These are phyloP conservation scores for Ditula angustiorana DNA, from an alignment of 2,888 invertebrate genomes.

Conservation along the genomic window DNA sequence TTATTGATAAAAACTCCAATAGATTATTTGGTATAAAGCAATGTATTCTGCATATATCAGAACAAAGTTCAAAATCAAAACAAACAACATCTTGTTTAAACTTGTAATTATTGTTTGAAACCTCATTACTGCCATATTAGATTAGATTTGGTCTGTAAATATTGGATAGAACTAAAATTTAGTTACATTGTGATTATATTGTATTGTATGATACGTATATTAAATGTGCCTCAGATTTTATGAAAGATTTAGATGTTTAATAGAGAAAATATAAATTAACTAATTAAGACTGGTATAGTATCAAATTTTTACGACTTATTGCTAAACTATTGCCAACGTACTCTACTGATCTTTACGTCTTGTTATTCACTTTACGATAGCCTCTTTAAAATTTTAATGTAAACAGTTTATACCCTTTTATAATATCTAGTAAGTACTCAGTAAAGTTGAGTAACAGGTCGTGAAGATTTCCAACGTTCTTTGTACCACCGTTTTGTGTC, in stretches of 20 bases:
- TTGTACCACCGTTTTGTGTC: conserved; percentile 17
- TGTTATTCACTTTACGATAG: conserved; percentile 34
- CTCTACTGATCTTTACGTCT: conserved; percentile 24
- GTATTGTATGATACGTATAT: conserved; percentile 72
- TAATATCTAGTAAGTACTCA: conserved; percentile 24
- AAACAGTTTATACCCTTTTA: conserved; percentile 38
- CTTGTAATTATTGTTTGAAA: conserved; percentile 61
- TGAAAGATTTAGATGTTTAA: conserved; percentile 73
- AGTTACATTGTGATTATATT: conserved; percentile 51
- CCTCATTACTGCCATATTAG: conserved; percentile 84
- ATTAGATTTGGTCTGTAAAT: conserved; percentile 68
- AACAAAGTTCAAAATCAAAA: conserved; percentile 44
- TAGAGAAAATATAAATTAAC: conserved; percentile 57
- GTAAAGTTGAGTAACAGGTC: conserved; percentile 31
- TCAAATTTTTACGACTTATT: conserved; percentile 44
- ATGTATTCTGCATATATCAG: conserved; percentile 14
- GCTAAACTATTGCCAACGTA: conserved; percentile 32
- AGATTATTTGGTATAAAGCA: conserved; percentile 20
- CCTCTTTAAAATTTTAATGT: conserved; percentile 28
- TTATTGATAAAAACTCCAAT: background rate
- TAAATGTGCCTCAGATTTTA: conserved; percentile 83
- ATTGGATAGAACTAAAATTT: conserved; percentile 54
- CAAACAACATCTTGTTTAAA: conserved; percentile 48
- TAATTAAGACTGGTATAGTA: conserved; percentile 67
- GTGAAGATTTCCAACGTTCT: conserved; percentile 28